A percentile compares a stretch with the other conserved stretches of the same genome.
Conservation (phyloP, 2,113 vertebrate genomes). For the Microtus montanus region DNA sequence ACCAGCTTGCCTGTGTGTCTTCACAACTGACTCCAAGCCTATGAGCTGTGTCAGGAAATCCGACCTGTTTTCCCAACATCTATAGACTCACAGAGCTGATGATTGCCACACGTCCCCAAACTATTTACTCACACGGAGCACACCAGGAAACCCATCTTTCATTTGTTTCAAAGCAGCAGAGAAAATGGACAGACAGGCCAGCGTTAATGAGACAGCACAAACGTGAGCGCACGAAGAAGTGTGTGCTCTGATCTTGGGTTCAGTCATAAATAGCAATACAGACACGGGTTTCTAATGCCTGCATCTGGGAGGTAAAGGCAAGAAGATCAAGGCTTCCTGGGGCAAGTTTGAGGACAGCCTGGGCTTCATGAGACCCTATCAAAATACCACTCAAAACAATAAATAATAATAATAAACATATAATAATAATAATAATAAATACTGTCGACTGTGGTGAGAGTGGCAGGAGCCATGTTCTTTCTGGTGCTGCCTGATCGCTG, state of each 20-base stretch:
- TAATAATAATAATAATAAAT: neutral
- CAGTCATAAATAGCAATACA: conserved; percentile 15
- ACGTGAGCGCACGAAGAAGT: neutral
- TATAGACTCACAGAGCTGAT: conserved; percentile 58
- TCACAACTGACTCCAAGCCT: conserved; percentile 75
- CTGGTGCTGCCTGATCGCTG: neutral
- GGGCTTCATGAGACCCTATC: neutral
- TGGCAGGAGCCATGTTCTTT: neutral
- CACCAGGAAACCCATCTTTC: conserved; percentile 2
- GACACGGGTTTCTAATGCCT: no score
- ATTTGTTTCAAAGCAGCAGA: conserved; percentile 53
- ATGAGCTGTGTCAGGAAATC: conserved; percentile 81
- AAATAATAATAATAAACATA: neutral
- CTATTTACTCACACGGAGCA: conserved; percentile 59
- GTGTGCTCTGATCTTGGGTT: neutral
- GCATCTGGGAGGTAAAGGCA: neutral
- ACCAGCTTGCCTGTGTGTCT: conserved; percentile 80
- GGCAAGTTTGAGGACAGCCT: neutral
- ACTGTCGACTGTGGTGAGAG: neutral
- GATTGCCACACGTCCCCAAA: neutral
- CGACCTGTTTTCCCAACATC: conserved; percentile 66
- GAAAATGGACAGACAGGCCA: conserved; percentile 18
- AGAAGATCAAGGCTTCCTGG: neutral
- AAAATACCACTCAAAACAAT: neutral
- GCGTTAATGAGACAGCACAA: neutral